Conservation (phyloP, 1,140 invertebrate species). For the Pissodes strobi region DNA sequence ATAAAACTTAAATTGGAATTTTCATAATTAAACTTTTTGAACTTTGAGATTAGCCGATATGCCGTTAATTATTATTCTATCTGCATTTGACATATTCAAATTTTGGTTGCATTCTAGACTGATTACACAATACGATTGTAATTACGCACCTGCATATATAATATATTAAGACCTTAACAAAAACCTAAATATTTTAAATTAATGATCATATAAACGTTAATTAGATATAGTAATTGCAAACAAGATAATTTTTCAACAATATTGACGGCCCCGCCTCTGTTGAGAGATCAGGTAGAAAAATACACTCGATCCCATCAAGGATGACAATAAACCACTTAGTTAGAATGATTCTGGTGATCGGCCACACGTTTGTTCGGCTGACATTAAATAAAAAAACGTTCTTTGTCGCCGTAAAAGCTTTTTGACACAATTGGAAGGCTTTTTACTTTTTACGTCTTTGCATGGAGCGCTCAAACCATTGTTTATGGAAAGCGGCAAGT, state of each 20-base stretch:
- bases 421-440: constrained; percentile 53
- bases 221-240: not conserved
- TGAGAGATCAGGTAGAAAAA: constrained; percentile 40
- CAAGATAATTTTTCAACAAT: not conserved
- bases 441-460: constrained; percentile 39
- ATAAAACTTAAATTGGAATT: too few relatives aligned
- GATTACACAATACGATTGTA: too few relatives aligned
- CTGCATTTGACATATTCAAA: too few relatives aligned
- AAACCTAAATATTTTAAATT: too few relatives aligned
- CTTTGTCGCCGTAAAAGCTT: constrained; percentile 56
- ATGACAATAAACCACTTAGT: constrained; percentile 56
- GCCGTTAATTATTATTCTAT: too few relatives aligned
- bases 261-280: constrained; percentile 13
- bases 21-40: too few relatives aligned
- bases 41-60: too few relatives aligned
- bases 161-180: too few relatives aligned
- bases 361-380: constrained; percentile 52
- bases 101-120: too few relatives aligned
- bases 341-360: constrained; percentile 54
- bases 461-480: constrained; percentile 41
- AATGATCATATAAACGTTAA: too few relatives aligned
- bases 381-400: constrained; percentile 49
- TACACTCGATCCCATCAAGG: constrained; percentile 42
- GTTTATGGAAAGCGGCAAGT: constrained; percentile 48
- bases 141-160: too few relatives aligned